Conservation (phyloP, 2,113 vertebrate species). For the Fukomys damarensis region DNA sequence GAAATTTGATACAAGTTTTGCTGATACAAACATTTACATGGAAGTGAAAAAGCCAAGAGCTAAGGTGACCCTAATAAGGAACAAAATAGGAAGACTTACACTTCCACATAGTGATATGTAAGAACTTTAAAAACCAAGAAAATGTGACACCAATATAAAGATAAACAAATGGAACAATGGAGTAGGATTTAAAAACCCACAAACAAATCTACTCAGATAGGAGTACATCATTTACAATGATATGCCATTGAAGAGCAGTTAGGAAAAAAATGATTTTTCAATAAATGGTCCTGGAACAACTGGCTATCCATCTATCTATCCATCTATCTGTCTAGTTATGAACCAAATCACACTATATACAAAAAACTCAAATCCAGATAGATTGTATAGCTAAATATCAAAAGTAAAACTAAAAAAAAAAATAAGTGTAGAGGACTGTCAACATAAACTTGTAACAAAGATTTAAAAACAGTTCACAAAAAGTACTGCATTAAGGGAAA, state of each 20-base stretch:
- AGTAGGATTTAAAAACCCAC: neutral
- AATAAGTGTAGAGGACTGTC: slow-evolving; percentile 17
- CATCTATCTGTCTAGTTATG: neutral
- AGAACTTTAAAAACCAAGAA: neutral
- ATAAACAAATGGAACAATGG: neutral
- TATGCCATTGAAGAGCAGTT: neutral
- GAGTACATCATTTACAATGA: neutral
- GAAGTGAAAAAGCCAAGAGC: neutral
- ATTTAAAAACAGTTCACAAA: neutral
- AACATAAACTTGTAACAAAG: neutral
- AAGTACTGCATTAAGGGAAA: neutral
- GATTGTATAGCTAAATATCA: slow-evolving; percentile 13
- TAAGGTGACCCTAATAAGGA: neutral
- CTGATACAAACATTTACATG: slow-evolving; percentile 39
- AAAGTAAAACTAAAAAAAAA: slow-evolving; percentile 31
- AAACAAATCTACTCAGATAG: neutral
- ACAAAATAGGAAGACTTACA: neutral
- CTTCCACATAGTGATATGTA: neutral
- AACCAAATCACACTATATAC: neutral
- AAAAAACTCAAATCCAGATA: slow-evolving; percentile 28
- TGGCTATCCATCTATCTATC: neutral
- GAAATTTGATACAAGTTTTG: neutral
- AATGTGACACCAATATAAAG: neutral
- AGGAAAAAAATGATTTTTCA: neutral
- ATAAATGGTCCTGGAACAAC: neutral